phyloP scores from a whole-genome alignment of 2,797 vertebrate species.

The Crocodylus rhombifer region DNA sequence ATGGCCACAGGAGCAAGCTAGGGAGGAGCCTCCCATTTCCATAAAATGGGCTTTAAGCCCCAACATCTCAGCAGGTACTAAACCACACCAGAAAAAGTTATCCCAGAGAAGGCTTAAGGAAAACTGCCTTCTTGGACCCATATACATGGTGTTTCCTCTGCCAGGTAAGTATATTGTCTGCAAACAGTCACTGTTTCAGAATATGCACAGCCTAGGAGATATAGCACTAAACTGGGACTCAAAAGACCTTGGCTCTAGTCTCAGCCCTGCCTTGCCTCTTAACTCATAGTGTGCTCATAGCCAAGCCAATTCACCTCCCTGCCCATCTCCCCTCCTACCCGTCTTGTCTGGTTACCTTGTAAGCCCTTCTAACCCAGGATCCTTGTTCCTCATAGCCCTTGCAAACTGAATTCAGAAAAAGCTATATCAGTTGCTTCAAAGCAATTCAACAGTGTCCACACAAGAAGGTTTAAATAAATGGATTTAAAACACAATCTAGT shows the following conservation, averaged over 20 bases:
- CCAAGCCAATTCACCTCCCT: neutral
- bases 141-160: no score
- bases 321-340: neutral
- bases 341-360: no score
- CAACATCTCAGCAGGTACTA: no score
- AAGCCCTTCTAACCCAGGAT: neutral
- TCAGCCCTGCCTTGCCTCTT: neutral
- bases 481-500: neutral
- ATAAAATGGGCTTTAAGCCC: no score
- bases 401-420: neutral
- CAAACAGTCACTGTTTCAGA: neutral
- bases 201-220: neutral
- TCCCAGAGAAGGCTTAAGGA: no score
- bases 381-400: neutral
- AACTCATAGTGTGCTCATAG: neutral
- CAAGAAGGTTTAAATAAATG: neutral
- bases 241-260: neutral
- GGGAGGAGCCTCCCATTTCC: no score
- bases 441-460: neutral
- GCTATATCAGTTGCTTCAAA: neutral
- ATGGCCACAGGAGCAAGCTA: no score
- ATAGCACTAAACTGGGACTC: neutral
- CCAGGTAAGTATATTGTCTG: no score
- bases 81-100: no score
- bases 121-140: no score